Conservation (phyloP, 2,113 vertebrate genomes). For the Echinops telfairi region DNA sequence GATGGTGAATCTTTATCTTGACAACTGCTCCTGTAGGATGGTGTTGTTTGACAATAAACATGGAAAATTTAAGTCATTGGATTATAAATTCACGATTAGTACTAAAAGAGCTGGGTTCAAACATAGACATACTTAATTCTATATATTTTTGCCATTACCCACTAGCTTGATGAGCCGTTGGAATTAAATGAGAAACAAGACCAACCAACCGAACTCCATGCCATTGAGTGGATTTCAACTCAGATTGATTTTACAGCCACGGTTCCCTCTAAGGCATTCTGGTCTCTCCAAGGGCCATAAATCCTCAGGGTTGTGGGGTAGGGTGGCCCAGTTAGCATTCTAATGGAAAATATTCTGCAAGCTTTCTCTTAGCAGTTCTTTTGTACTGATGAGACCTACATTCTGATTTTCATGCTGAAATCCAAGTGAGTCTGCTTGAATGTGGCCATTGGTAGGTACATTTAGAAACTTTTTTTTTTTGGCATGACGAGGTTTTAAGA, state of each 20-base stretch:
- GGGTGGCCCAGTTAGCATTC: accelerated
- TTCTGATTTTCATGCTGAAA: neutral
- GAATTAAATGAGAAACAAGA: neutral
- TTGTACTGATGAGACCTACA: neutral
- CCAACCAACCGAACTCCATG: too few relatives aligned
- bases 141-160: neutral
- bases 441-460: neutral
- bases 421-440: neutral
- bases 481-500: neutral
- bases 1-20: neutral
- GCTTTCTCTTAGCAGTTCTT: neutral
- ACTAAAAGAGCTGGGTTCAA: neutral
- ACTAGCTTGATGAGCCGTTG: neutral
- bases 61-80: neutral
- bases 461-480: conserved; percentile 4
- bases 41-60: neutral
- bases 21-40: neutral
- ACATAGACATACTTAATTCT: neutral
- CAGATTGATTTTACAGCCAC: too few relatives aligned
- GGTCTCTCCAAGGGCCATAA: neutral
- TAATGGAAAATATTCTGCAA: neutral
- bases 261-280: too few relatives aligned
- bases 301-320: neutral
- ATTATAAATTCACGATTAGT: neutral
- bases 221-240: too few relatives aligned